phyloP scores from a whole-genome alignment of 2,113 vertebrate genomes.

The Bufo gargarizans region DNA sequence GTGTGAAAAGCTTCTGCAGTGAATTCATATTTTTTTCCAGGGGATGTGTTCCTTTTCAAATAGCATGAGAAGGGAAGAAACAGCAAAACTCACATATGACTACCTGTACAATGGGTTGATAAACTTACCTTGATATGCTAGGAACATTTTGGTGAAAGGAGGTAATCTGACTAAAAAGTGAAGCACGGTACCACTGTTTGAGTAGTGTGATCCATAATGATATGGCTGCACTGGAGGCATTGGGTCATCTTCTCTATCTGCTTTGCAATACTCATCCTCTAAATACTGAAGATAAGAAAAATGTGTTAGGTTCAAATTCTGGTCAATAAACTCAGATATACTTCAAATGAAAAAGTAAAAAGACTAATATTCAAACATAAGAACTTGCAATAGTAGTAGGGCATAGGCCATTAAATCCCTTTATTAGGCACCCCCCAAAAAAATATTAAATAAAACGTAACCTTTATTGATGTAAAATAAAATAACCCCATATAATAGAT shows the following conservation, averaged over 20 bases:
- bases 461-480: too few relatives aligned
- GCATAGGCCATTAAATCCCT: too few relatives aligned
- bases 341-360: neutral
- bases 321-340: neutral
- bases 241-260: conserved; percentile 92
- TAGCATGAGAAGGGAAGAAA: too few relatives aligned
- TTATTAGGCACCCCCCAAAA: too few relatives aligned
- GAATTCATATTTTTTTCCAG: too few relatives aligned
- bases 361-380: neutral
- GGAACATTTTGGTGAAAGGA: conserved; percentile 98
- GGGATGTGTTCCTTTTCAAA: too few relatives aligned
- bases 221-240: conserved; percentile 98
- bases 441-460: too few relatives aligned
- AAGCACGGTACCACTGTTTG: conserved; percentile 96
- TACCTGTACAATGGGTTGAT: neutral
- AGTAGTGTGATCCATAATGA: conserved; percentile 98
- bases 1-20: neutral
- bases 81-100: too few relatives aligned
- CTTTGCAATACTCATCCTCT: conserved; percentile 96
- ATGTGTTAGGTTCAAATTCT: neutral
- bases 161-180: conserved; percentile 97
- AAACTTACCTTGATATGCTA: conserved; percentile 92
- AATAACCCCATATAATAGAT: too few relatives aligned
- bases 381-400: too few relatives aligned
- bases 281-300: conserved; percentile 79